phyloP scores from a whole-genome alignment of 2,888 invertebrate species.

The Lingula anatina region DNA sequence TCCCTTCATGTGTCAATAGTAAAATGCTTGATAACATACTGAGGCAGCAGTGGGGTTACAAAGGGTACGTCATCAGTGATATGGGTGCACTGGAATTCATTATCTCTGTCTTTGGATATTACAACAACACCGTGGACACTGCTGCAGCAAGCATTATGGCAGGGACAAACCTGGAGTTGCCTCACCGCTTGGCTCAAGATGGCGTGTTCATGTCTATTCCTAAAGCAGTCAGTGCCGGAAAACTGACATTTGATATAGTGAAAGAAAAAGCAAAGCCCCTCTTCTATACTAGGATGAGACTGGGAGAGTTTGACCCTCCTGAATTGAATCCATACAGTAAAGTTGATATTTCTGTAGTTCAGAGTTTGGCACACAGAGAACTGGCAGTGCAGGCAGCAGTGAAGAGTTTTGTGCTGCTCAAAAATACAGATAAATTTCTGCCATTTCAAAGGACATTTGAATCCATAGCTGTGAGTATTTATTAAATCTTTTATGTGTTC shows the following conservation, averaged over 20 bases:
- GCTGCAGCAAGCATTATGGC: slow-evolving; percentile 23
- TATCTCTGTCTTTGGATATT: slow-evolving; percentile 18
- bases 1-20: slow-evolving; percentile 20
- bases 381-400: slow-evolving; percentile 20
- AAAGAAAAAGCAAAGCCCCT: slow-evolving; percentile 21
- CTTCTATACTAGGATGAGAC: slow-evolving; percentile 36
- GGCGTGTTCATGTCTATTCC: background rate
- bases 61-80: slow-evolving; percentile 24
- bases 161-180: slow-evolving; percentile 29
- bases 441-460: slow-evolving; percentile 12
- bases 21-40: slow-evolving; percentile 16
- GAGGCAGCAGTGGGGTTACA: slow-evolving; percentile 20
- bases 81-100: slow-evolving; percentile 18
- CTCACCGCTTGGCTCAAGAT: slow-evolving; percentile 2
- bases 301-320: slow-evolving; percentile 39
- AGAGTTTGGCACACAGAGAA: slow-evolving; percentile 16
- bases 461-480: slow-evolving; percentile 19
- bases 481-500: no score
- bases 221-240: background rate
- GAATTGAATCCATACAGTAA: slow-evolving; percentile 34
- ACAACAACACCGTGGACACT: slow-evolving; percentile 17
- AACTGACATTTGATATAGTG: background rate
- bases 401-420: slow-evolving; percentile 24
- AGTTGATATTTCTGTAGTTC: slow-evolving; percentile 18
- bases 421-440: slow-evolving; percentile 17